Evolutionary conservation across 92 coral and sea anemone species (phyloP).

Genomic region (Porites divaricata): DNA sequence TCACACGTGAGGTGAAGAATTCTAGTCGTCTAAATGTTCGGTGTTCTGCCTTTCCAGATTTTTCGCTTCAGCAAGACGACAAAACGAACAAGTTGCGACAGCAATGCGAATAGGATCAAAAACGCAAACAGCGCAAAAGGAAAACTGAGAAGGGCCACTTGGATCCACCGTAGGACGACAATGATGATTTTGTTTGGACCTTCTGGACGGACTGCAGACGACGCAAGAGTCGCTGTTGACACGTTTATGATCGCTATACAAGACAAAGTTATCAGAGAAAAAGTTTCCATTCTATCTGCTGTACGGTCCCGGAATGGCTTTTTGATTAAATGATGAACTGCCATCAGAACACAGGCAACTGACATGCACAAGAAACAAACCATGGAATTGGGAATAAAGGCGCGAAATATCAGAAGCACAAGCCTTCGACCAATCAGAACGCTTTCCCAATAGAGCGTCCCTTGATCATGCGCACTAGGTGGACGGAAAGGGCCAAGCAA

Average conservation of each 20-base stretch:
- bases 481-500: constrained; percentile 62
- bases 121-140: constrained; percentile 41
- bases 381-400: constrained; percentile 55
- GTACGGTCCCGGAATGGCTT: constrained; percentile 44
- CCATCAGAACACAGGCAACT: constrained; percentile 41
- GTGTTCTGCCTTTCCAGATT: background rate
- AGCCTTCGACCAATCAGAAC: constrained; percentile 69
- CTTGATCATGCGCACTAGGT: constrained; percentile 41
- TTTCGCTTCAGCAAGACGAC: constrained; percentile 20
- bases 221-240: constrained; percentile 19
- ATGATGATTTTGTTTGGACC: constrained; percentile 28
- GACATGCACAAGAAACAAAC: constrained; percentile 53
- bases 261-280: constrained; percentile 22
- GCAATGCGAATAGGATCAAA: constrained; percentile 1
- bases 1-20: background rate
- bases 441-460: constrained; percentile 72
- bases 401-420: constrained; percentile 44
- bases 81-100: constrained; percentile 47
- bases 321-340: constrained; percentile 35
- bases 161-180: constrained; percentile 32
- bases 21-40: background rate
- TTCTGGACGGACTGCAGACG: constrained; percentile 32
- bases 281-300: constrained; percentile 32
- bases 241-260: constrained; percentile 41
- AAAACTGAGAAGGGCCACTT: constrained; percentile 38